Conservation (phyloP, 2,797 vertebrate species). For the Poeciliopsis presidionis region DNA sequence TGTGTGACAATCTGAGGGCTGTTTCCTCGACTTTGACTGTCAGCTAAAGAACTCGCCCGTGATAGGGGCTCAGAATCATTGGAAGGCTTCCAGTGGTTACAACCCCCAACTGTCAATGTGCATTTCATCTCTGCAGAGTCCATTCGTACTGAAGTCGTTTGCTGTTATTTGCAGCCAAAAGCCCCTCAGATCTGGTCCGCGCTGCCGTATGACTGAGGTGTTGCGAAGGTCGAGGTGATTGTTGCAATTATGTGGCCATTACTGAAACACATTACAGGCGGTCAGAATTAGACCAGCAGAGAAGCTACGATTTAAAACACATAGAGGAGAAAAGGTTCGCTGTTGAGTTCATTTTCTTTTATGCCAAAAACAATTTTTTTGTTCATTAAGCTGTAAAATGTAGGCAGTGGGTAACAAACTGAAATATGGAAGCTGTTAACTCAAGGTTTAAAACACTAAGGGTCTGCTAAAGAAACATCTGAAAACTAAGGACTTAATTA, state of each 20-base stretch:
- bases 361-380: background rate
- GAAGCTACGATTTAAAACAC: background rate
- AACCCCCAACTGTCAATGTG: slow-evolving; percentile 68
- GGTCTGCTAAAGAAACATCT: background rate
- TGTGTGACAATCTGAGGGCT: slow-evolving; percentile 52
- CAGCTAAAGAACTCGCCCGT: slow-evolving; percentile 59
- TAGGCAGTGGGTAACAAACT: background rate
- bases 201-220: slow-evolving; percentile 20
- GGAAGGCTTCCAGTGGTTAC: slow-evolving; percentile 68
- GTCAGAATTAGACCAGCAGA: slow-evolving; percentile 16
- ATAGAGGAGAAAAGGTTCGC: background rate
- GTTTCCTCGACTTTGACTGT: slow-evolving; percentile 60
- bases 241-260: slow-evolving; percentile 27
- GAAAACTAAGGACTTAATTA: background rate
- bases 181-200: slow-evolving; percentile 39
- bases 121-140: slow-evolving; percentile 68
- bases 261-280: slow-evolving; percentile 32
- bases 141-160: slow-evolving; percentile 60
- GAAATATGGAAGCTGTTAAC: background rate
- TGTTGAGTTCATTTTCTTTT: background rate
- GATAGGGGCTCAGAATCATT: slow-evolving; percentile 60
- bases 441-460: background rate
- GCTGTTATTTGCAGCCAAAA: slow-evolving; percentile 62
- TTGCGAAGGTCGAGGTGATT: slow-evolving; percentile 37
- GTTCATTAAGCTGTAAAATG: background rate